phyloP scores from a whole-genome alignment of 2,888 invertebrate genomes.

The Microctonus hyperodae region DNA sequence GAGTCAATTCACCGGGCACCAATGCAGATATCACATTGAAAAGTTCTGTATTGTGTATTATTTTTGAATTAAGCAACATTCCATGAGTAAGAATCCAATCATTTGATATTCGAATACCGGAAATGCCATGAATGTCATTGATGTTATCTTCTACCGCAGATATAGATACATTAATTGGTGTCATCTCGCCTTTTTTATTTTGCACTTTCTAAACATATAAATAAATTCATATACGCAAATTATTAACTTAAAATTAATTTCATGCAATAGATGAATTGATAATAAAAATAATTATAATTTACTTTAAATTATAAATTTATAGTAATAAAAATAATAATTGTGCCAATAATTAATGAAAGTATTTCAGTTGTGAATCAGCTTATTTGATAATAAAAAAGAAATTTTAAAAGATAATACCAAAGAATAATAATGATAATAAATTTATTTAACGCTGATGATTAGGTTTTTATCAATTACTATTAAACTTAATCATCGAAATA shows the following conservation, averaged over 20 bases:
- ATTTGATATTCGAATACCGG: slow-evolving; percentile 66
- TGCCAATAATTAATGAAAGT: not conserved
- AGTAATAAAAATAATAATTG: not conserved
- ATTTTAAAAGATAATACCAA: too few species aligned
- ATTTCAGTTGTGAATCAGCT: not conserved
- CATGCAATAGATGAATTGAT: not conserved
- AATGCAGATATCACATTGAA: slow-evolving; percentile 35
- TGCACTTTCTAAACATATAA: not conserved
- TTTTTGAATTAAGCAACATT: slow-evolving; percentile 64
- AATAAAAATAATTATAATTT: not conserved
- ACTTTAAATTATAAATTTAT: too few species aligned
- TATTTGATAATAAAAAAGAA: not conserved
- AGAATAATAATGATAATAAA: too few species aligned
- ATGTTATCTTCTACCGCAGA: slow-evolving; percentile 25
- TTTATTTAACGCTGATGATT: too few species aligned
- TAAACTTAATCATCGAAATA: not conserved
- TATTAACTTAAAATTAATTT: not conserved
- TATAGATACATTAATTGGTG: slow-evolving; percentile 34
- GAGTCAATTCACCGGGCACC: slow-evolving; percentile 38
- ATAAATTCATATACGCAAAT: not conserved
- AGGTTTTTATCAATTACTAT: not conserved
- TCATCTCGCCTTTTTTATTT: not conserved
- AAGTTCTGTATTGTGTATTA: slow-evolving; percentile 41
- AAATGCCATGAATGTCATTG: slow-evolving; percentile 62
- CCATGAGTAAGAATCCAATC: slow-evolving; percentile 68